Evolutionary conservation across 1,140 invertebrate genomes (phyloP), one percentile per base, ranked within the genome.

Genomic region (Amyelois transitella): DNA sequence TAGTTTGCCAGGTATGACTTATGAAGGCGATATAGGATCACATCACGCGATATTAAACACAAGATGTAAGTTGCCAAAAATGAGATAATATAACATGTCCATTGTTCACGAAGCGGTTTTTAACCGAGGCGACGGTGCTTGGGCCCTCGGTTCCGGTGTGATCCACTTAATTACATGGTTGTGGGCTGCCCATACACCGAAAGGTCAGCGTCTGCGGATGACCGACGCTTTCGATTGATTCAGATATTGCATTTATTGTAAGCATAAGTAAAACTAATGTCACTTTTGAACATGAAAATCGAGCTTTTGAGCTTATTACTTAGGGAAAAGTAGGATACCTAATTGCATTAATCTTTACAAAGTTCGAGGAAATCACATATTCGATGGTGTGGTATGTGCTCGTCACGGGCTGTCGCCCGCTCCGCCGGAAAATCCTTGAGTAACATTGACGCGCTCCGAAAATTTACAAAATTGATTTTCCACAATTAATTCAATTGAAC

Each of bases 131-230:
- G 21, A 43, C 18, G 22, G 32, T 20, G 24, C 28, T 38, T 10
- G 22, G 20, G 55, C 53, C 43, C 49, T 58, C 50, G 53, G 75
- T 77, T 77, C 76, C 72, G 75, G 72, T 71, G 62, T 69, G 68
- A 72, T 64, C 72, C 72, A 72, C 54, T 67, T 83, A 78, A 84
- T 81, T 81, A 56, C 48, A 49, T 49, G 20, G 18, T 19, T 21
- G 14, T n/a, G 19, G 45, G 45, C 45, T 21, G 45, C 1, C 19
- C 28, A 38, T n/a, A n/a, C n/a, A 18, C 17, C 24, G 10, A 14
- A 20, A 22, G 53, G 28, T 43, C 43, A 55, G 43, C 22, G 43
- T 52, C 50, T 12, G 62, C 50, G 51, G 64, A n/a, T n/a, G n/a
- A n/a, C n/a, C n/a, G n/a, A n/a, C n/a, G n/a, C n/a, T n/a, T n/a